A percentile compares a stretch with the other conserved stretches of the same genome.
phyloP scores from a whole-genome alignment of 2,113 vertebrate genomes.

The Cryptotis parvus region DNA sequence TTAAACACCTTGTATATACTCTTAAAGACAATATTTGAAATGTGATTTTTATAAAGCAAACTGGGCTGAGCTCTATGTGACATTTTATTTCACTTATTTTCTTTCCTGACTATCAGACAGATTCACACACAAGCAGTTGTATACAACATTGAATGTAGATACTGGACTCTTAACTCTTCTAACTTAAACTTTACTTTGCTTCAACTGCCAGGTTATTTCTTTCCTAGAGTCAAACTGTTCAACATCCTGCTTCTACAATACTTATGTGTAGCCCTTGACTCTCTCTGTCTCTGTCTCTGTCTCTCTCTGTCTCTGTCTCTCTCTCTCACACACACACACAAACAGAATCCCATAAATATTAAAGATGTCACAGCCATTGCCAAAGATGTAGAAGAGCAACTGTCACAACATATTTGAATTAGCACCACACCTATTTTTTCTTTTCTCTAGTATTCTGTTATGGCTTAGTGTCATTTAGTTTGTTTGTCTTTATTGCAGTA shows the following conservation, averaged over 20 bases:
- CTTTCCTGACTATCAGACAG: conserved; percentile 56
- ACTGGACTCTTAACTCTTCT: background rate
- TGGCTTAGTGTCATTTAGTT: background rate
- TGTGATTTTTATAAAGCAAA: conserved; percentile 65
- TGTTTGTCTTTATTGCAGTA: background rate
- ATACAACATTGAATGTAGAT: background rate
- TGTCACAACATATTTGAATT: background rate
- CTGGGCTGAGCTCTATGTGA: conserved; percentile 30
- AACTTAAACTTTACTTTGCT: background rate
- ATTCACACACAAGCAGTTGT: background rate
- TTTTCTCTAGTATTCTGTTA: background rate
- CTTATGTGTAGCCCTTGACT: too few species aligned
- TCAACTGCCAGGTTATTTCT: background rate
- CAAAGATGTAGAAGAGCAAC: background rate
- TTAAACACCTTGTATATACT: conserved; percentile 14
- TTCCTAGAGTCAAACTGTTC: background rate
- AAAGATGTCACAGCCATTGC: background rate
- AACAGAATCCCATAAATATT: background rate
- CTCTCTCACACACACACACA: background rate
- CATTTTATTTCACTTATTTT: conserved; percentile 64
- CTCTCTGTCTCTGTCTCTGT: too few species aligned
- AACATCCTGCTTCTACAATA: background rate
- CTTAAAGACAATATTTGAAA: background rate
- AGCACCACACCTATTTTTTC: background rate
- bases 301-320: too few species aligned